These are phyloP conservation scores for Molanna angustata DNA, from an alignment of 2,888 invertebrate genomes.

Conservation along the genomic window DNA sequence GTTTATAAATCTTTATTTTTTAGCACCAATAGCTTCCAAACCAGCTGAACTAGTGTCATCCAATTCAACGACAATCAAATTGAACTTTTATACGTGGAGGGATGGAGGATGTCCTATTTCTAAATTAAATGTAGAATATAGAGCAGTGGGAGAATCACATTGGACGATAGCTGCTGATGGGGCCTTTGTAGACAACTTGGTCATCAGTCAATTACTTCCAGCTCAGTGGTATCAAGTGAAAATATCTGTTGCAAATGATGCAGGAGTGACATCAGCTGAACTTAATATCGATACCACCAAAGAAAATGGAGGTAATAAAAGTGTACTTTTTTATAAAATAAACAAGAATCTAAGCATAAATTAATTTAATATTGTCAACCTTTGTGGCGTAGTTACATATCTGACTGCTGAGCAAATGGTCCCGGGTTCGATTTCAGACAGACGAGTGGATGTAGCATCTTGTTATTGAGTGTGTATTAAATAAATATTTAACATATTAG, in stretches of 20 bases:
- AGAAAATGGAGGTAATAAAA: slow-evolving; percentile 51
- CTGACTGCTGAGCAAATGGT: no score
- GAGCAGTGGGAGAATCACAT: slow-evolving; percentile 54
- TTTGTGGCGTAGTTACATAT: no score
- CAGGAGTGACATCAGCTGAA: slow-evolving; percentile 56
- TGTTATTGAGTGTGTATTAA: no score
- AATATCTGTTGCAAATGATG: slow-evolving; percentile 59
- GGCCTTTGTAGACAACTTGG: slow-evolving; percentile 33
- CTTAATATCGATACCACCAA: slow-evolving; percentile 59
- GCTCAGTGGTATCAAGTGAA: slow-evolving; percentile 62
- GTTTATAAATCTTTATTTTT: slow-evolving; percentile 11
- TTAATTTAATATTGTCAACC: no score
- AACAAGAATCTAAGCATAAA: no score
- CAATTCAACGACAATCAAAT: slow-evolving; percentile 72
- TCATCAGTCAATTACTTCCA: slow-evolving; percentile 54
- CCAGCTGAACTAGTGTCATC: slow-evolving; percentile 68
- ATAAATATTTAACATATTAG: no score
- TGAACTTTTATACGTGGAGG: slow-evolving; percentile 77
- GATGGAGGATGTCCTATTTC: slow-evolving; percentile 78
- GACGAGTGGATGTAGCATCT: no score
- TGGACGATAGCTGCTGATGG: slow-evolving; percentile 48
- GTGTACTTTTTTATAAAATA: no score
- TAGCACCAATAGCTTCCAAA: slow-evolving; percentile 69
- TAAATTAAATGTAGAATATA: slow-evolving; percentile 69
- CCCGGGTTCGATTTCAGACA: no score